Conservation (phyloP, 2,888 invertebrate genomes). For the Tethea ocularis region DNA sequence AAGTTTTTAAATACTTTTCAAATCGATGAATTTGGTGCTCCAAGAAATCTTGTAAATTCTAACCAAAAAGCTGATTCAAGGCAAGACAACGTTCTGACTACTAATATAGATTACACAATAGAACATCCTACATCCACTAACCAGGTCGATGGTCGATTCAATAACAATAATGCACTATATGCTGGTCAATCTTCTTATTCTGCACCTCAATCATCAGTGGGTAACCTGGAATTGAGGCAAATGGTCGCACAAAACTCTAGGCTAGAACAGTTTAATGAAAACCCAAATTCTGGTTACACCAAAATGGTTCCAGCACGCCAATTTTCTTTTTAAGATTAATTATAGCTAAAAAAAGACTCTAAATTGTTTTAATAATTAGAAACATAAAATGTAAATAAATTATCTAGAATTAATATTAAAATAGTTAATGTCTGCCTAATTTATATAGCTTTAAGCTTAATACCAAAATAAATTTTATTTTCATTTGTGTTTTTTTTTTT, state of each 20-base stretch:
- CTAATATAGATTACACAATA: constrained; percentile 56
- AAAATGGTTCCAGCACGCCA: constrained; percentile 55
- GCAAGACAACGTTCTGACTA: constrained; percentile 32
- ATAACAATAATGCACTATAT: constrained; percentile 53
- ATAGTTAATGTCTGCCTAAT: background rate
- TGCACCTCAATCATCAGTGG: constrained; percentile 70
- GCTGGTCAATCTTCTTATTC: constrained; percentile 75
- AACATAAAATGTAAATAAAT: constrained; percentile 7
- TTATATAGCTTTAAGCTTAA: constrained; percentile 2
- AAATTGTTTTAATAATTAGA: background rate
- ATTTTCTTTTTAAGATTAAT: constrained; percentile 40
- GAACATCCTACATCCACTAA: constrained; percentile 50
- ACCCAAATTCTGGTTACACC: constrained; percentile 55
- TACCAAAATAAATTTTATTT: constrained; percentile 9
- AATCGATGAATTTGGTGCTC: constrained; percentile 61
- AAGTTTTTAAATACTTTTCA: constrained; percentile 60
- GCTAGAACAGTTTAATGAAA: constrained; percentile 64
- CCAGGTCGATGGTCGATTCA: constrained; percentile 37
- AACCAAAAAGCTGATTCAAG: constrained; percentile 25
- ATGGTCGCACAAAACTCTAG: constrained; percentile 45
- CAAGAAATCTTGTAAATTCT: constrained; percentile 39
- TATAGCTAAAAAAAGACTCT: background rate
- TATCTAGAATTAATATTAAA: background rate
- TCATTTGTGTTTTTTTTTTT: background rate
- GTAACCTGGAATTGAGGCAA: constrained; percentile 53